phyloP scores from a whole-genome alignment of 2,113 vertebrate species.

The Clarias magur region DNA sequence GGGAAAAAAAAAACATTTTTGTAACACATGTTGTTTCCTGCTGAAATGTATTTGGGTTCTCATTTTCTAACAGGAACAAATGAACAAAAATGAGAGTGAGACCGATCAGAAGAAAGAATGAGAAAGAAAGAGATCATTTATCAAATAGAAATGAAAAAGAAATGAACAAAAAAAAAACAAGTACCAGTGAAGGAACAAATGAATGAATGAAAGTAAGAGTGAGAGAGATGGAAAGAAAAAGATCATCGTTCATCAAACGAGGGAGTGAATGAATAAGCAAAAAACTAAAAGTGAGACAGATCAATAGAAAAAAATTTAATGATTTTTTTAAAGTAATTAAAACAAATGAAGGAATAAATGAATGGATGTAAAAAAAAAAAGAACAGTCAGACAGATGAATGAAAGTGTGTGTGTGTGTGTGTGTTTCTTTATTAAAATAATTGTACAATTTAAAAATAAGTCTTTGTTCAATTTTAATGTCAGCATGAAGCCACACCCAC shows the following conservation, averaged over 20 bases:
- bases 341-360: neutral
- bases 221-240: too few relatives aligned
- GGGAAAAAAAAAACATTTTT: too few relatives aligned
- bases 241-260: too few relatives aligned
- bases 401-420: neutral
- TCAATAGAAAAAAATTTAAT: too few relatives aligned
- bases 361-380: neutral
- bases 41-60: too few relatives aligned
- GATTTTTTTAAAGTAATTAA: neutral
- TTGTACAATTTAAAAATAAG: neutral
- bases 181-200: neutral
- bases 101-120: neutral
- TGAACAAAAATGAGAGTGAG: conserved; percentile 9
- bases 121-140: neutral
- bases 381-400: neutral
- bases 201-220: neutral
- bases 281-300: too few relatives aligned
- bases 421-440: neutral
- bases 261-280: too few relatives aligned
- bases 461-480: neutral
- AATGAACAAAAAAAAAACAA: neutral
- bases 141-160: neutral
- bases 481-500: neutral
- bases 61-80: too few relatives aligned
- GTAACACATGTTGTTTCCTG: too few relatives aligned